Conservation (phyloP, 2,888 invertebrate genomes). For the Eubasilissa splendida region DNA sequence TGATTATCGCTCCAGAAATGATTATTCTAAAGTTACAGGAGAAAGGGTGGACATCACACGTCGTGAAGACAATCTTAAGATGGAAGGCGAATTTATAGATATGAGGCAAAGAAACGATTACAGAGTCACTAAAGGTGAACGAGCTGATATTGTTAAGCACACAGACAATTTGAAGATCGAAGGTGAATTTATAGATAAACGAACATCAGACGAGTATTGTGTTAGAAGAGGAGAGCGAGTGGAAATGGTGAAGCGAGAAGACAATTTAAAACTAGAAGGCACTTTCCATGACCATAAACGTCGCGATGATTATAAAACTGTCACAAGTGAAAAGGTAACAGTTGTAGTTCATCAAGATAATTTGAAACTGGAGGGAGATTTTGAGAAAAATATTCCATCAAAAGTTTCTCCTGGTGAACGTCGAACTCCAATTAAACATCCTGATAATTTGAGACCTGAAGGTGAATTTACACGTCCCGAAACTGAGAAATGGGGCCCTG, state of each 20-base stretch:
- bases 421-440: constrained; percentile 72
- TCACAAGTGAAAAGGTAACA: constrained; percentile 73
- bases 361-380: constrained; percentile 73
- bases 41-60: constrained; percentile 76
- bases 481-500: constrained; percentile 64
- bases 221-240: constrained; percentile 73
- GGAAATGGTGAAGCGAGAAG: constrained; percentile 71
- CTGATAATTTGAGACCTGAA: constrained; percentile 76
- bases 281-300: constrained; percentile 73
- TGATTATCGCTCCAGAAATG: constrained; percentile 69
- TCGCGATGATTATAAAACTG: constrained; percentile 74
- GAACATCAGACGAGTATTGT: constrained; percentile 72
- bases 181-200: constrained; percentile 73
- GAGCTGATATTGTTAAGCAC: constrained; percentile 65
- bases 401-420: constrained; percentile 73
- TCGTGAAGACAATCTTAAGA: constrained; percentile 77
- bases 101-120: constrained; percentile 67
- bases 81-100: constrained; percentile 71
- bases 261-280: constrained; percentile 79
- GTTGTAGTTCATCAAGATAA: constrained; percentile 73
- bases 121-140: constrained; percentile 66
- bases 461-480: constrained; percentile 68
- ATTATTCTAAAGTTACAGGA: constrained; percentile 72
- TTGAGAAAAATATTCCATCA: constrained; percentile 71
- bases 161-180: constrained; percentile 72